Conservation (phyloP, 2,888 invertebrate genomes). For the Euproctis similis region DNA sequence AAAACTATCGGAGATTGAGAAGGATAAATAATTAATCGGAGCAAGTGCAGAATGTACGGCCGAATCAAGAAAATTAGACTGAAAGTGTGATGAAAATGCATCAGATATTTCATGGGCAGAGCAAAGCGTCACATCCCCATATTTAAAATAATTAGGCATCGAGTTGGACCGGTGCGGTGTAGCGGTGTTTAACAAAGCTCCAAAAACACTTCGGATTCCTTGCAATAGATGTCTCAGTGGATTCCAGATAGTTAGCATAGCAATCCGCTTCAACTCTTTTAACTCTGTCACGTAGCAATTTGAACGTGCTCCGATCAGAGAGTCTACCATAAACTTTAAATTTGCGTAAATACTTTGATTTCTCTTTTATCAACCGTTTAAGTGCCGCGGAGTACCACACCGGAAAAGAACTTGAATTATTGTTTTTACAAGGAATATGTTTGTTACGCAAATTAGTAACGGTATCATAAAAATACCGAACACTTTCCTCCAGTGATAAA, state of each 20-base stretch:
- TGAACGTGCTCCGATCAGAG: neutral
- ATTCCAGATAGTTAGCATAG: neutral
- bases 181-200: slow-evolving; percentile 4
- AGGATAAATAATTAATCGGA: no score
- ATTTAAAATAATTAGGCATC: neutral
- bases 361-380: slow-evolving; percentile 5
- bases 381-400: slow-evolving; percentile 5
- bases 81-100: no score
- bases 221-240: slow-evolving; percentile 3
- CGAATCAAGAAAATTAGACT: slow-evolving; percentile 2
- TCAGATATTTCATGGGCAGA: no score
- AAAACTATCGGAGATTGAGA: no score
- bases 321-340: neutral
- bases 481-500: slow-evolving; percentile 4
- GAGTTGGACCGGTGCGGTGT: slow-evolving; percentile 1
- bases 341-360: slow-evolving; percentile 5
- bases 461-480: neutral
- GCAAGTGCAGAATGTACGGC: no score
- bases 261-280: neutral
- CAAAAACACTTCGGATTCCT: slow-evolving; percentile 4
- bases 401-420: slow-evolving; percentile 4
- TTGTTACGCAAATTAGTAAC: no score
- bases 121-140: neutral
- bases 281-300: neutral
- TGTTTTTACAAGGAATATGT: slow-evolving; percentile 1